Percentiles rank a stretch among this genome's conserved stretches.
Conservation (phyloP, 2,888 invertebrate species). For the Idaea straminata region DNA sequence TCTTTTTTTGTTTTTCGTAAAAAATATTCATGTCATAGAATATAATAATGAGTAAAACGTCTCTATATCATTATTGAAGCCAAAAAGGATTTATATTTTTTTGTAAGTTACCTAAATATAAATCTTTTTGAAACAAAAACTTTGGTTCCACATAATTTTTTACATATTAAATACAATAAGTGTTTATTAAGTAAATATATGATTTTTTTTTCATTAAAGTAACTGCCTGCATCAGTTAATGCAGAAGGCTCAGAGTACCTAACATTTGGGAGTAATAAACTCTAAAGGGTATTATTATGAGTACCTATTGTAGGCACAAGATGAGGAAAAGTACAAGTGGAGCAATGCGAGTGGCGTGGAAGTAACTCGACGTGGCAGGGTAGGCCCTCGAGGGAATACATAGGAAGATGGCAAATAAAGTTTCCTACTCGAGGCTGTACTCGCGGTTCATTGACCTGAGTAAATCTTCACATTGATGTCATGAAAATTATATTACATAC, state of each 20-base stretch:
- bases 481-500: not conserved
- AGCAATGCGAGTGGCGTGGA: conserved; percentile 58
- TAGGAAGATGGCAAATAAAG: conserved; percentile 72
- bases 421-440: conserved; percentile 59
- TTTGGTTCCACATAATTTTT: not conserved
- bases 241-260: conserved; percentile 27
- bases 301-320: not conserved
- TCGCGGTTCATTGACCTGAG: conserved; percentile 70
- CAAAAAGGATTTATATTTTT: too few relatives aligned
- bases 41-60: too few relatives aligned
- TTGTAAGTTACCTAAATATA: too few relatives aligned
- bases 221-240: not conserved
- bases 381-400: conserved; percentile 64
- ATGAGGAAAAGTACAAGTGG: conserved; percentile 17
- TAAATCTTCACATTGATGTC: conserved; percentile 47
- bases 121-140: too few relatives aligned
- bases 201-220: not conserved
- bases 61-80: too few relatives aligned
- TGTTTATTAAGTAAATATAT: not conserved
- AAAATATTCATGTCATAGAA: conserved; percentile 15
- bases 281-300: not conserved
- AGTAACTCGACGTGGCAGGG: conserved; percentile 62
- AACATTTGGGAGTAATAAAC: conserved; percentile 12
- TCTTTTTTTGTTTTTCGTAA: conserved; percentile 14
- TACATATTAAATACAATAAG: too few relatives aligned